Conservation (phyloP, 2,113 vertebrate species). For the Suricata suricatta region DNA sequence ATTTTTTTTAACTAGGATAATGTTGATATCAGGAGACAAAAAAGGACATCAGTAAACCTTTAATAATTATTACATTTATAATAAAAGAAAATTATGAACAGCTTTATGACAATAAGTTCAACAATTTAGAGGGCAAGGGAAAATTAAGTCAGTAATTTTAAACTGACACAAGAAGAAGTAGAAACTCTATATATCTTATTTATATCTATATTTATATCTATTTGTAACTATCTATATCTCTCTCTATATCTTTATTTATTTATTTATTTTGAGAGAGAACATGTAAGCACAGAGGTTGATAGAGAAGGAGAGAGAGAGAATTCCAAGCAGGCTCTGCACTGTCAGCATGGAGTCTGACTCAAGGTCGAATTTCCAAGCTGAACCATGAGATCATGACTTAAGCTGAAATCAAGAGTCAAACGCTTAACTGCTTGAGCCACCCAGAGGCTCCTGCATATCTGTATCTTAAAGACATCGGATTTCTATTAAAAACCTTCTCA, state of each 20-base stretch:
- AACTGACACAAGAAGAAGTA: slow-evolving; percentile 28
- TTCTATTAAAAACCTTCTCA: neutral
- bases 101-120: neutral
- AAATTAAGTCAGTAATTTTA: neutral
- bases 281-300: too few species aligned
- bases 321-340: too few species aligned
- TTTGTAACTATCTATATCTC: neutral
- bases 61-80: neutral
- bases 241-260: too few species aligned
- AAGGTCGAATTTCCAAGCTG: too few species aligned
- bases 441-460: neutral
- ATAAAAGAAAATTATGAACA: neutral
- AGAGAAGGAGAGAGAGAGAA: too few species aligned
- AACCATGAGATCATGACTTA: too few species aligned
- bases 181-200: neutral
- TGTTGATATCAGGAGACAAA: neutral
- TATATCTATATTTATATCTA: neutral
- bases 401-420: too few species aligned
- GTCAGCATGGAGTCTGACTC: too few species aligned
- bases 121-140: neutral
- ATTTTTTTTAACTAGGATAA: neutral
- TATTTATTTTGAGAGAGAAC: too few species aligned
- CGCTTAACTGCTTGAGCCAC: too few species aligned
- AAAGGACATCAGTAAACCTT: neutral
- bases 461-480: neutral